A percentile compares a stretch with the other conserved stretches of the same genome.
phyloP scores from a whole-genome alignment of 1,140 invertebrate genomes.

The Aphis gossypii region DNA sequence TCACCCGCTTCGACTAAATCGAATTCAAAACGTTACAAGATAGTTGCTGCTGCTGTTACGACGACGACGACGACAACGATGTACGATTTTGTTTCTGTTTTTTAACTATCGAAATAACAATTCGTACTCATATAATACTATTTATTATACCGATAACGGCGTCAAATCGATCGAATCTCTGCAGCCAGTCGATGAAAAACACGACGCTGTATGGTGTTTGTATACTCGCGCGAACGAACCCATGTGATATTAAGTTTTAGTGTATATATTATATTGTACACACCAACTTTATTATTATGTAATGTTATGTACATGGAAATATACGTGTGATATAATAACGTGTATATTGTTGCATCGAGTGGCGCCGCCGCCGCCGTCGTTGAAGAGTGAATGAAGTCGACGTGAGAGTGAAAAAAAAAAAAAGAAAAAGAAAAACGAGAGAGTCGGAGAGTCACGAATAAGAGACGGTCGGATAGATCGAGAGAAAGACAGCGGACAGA shows the following conservation, averaged over 20 bases:
- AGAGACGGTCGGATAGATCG: not conserved
- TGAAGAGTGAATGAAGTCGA: not conserved
- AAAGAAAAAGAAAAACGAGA: not conserved
- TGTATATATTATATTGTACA: not conserved
- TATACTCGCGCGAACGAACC: no score
- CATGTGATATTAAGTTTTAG: not conserved
- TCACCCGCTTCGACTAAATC: not conserved
- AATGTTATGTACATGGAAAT: not conserved
- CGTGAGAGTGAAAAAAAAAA: not conserved
- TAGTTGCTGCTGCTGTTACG: not conserved
- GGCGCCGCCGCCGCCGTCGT: conserved; percentile 9
- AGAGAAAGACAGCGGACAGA: not conserved
- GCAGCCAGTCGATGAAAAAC: not conserved
- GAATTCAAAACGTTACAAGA: conserved; percentile 13
- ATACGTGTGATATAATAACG: not conserved
- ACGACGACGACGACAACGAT: not conserved
- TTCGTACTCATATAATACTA: not conserved
- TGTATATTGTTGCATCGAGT: not conserved
- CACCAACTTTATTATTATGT: not conserved
- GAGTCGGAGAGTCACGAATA: not conserved
- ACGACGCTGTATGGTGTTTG: no score
- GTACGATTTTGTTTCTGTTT: conserved; percentile 1
- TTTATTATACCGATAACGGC: not conserved
- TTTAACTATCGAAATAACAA: not conserved
- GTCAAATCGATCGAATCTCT: not conserved